Base-by-base conservation (phyloP, 92 coral and sea anemone species). In the Micromussa lordhowensis region DNA sequence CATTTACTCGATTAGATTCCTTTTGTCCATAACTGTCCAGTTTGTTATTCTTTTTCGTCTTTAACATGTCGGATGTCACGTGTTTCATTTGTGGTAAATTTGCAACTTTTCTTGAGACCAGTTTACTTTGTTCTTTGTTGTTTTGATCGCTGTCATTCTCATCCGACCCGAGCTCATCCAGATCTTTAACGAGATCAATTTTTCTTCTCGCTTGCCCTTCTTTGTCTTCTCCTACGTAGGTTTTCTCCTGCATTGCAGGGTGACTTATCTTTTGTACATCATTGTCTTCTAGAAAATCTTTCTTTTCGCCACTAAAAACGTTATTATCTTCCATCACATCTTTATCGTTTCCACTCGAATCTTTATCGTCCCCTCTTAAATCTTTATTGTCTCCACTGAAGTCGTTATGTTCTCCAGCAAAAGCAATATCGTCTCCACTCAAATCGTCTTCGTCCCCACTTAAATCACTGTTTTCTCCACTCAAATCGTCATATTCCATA, bases 81-180 rank as follows among this genome's bases (percentile, higher is more conserved):
- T 7, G 64, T 6, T 66, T 48, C 26, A 4, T n/a, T 17, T 4
- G 79, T 11, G 87, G 64, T 21, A 83, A 32, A 32, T 26, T 49
- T 5, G 32, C 26, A 84, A 28, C 40, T 40, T 84, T 74, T n/a
- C 26, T 29, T 19, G 72, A 74, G 14, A 54, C 30, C 32, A 28
- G 66, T 40, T 72, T 54, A 24, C 30, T 68, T 13, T 21, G 81
- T 58, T 57, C 81, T 31, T 26, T 24, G 34, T 70, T 49, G 5
- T 17, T 69, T 30, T 22, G n/a, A 9, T 75, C 40, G 40, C 61
- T 74, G 24, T 55, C 53, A 7, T 84, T 90, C 17, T 79, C 82
- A 54, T 83, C 91, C 40, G 88, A 75, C 11, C 89, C 91, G 10
- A 86, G 66, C 8, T 90, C 90, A 75, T 90, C 84, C 66, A 85